A percentile compares a stretch with the other conserved stretches of the same genome.
These are phyloP conservation scores for Marisa cornuarietis DNA, from an alignment of 1,140 invertebrate genomes.

Conservation along the genomic window DNA sequence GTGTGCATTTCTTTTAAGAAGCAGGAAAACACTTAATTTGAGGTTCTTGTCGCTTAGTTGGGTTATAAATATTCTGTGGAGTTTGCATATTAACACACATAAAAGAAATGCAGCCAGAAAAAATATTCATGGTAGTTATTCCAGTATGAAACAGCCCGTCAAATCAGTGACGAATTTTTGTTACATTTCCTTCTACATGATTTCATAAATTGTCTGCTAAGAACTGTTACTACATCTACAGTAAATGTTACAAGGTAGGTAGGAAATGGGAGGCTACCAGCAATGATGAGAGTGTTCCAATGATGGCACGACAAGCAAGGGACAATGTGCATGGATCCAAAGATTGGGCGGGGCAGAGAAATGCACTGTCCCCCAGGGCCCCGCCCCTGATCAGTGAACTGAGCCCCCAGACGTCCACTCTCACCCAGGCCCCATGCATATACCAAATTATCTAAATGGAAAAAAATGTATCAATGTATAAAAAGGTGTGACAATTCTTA, in stretches of 20 bases:
- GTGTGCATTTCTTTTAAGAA: too few relatives aligned
- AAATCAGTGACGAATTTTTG: too few relatives aligned
- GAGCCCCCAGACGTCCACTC: conserved; percentile 61
- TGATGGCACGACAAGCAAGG: conserved; percentile 50
- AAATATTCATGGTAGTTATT: too few relatives aligned
- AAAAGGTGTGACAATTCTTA: background rate
- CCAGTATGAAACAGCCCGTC: too few relatives aligned
- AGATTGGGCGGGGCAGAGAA: conserved; percentile 59
- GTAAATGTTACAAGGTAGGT: background rate
- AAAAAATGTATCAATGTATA: too few relatives aligned
- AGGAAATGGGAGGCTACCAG: conserved; percentile 46
- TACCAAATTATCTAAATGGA: conserved; percentile 58
- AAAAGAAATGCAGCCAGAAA: too few relatives aligned
- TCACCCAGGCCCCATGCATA: conserved; percentile 65
- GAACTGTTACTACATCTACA: background rate
- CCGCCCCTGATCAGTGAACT: conserved; percentile 43
- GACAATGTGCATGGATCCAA: conserved; percentile 64
- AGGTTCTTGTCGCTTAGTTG: too few relatives aligned
- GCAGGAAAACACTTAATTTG: too few relatives aligned
- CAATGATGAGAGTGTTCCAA: conserved; percentile 65
- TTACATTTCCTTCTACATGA: too few relatives aligned
- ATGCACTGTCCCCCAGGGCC: conserved; percentile 52
- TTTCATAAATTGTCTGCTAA: too few relatives aligned
- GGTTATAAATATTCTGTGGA: too few relatives aligned
- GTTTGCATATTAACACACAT: too few relatives aligned